A percentile compares a stretch with the other conserved stretches of the same genome.
Conservation (phyloP, 2,113 vertebrate species). For the Caranx ignobilis region DNA sequence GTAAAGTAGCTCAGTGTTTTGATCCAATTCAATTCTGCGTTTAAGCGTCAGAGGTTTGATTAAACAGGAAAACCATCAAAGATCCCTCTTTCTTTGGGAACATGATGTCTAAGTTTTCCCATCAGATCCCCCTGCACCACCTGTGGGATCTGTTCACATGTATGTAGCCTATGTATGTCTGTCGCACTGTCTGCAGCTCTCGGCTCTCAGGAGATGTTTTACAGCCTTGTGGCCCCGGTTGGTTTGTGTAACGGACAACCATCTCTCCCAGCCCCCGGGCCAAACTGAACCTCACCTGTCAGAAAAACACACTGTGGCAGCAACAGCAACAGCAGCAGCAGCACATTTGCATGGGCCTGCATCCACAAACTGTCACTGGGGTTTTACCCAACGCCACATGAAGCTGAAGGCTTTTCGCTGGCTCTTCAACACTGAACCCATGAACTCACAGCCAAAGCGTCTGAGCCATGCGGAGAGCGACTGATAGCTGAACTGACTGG, state of each 20-base stretch:
- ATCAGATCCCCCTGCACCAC: background rate
- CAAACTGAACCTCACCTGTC: conserved; percentile 77
- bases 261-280: conserved; percentile 65
- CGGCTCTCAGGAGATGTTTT: conserved; percentile 27
- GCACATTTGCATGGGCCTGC: conserved; percentile 78
- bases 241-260: conserved; percentile 64
- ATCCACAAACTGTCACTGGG: conserved; percentile 71
- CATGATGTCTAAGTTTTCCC: conserved; percentile 10
- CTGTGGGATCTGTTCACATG: background rate
- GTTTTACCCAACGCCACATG: conserved; percentile 47
- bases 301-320: conserved; percentile 33
- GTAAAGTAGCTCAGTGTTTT: too few species aligned
- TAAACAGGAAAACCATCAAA: too few species aligned
- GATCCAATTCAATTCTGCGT: too few species aligned
- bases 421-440: conserved; percentile 22
- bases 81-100: background rate
- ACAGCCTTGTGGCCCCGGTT: conserved; percentile 25
- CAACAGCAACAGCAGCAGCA: conserved; percentile 25
- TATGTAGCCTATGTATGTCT: background rate
- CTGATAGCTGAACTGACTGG: conserved; percentile 62
- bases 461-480: conserved; percentile 32
- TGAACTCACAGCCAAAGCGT: conserved; percentile 37
- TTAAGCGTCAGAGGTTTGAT: background rate
- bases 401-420: conserved; percentile 12
- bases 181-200: background rate